Evolutionary conservation across 37 sponge, comb jelly and placozoan genomes (phyloP), one percentile per base, ranked within the genome.

Genomic region (Halisarca cf. caerulea): DNA sequence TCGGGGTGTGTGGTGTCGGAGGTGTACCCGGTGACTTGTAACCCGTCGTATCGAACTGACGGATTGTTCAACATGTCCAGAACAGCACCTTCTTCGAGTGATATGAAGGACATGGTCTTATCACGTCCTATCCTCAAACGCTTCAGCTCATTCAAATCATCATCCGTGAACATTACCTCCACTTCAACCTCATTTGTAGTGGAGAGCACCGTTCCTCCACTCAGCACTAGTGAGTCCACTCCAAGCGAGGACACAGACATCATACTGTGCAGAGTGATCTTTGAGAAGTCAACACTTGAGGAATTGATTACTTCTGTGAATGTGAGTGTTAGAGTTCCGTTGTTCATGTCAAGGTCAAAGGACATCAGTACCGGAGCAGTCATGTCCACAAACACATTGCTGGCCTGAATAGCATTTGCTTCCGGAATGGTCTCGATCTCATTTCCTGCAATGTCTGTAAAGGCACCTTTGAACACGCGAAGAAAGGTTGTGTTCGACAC

Each of bases 121-220:
- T 79, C 51, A 2, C 53, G 40, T 20, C 88, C 96, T 40, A 96
- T 96, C 66, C 89, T 61, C 25, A 82, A 80, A 25, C 88, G 45
- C 66, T 94, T 96, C 58, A 96, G 68, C 59, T 96, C 94, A 88
- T 96, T 96, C 83, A 96, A 28, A 58, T 96, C 92, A 33, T 58
- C 81, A 1, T 78, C 59, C 34, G 77, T 37, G 14, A 74, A n/a
- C 34, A 59, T 42, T 6, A 93, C 55, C 5, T 60, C 47, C 74
- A 91, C 84, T 33, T 30, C 24, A 0, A 94, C 51, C 27, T 53
- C 74, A 35, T 37, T 58, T 18, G 79, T 84, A 41, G 58, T 37
- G 2, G 66, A 59, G 15, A 92, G 41, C 1, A 92, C 38, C 3
- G 27, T 24, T 40, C 93, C 91, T 18, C 93, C 95, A 28, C 80